These are phyloP conservation scores for Ptyas mucosa DNA, from an alignment of 2,113 vertebrate species.

Conservation along the genomic window DNA sequence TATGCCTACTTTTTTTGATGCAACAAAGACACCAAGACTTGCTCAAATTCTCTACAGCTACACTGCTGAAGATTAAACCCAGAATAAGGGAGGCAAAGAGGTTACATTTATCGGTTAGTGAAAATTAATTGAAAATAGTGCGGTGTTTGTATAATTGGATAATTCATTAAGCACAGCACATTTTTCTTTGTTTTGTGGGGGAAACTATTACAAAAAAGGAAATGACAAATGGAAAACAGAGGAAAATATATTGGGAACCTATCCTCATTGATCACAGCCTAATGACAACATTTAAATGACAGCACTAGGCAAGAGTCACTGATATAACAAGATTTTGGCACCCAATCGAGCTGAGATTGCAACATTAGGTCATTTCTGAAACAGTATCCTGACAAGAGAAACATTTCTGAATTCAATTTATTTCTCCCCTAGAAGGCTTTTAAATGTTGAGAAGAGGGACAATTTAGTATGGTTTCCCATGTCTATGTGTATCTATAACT, in stretches of 20 bases:
- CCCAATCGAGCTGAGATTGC: conserved; percentile 34
- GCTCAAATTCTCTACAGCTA: background rate
- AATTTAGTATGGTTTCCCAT: conserved; percentile 33
- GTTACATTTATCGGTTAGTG: background rate
- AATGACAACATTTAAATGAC: conserved; percentile 53
- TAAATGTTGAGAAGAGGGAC: conserved; percentile 21
- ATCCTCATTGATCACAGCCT: conserved; percentile 38
- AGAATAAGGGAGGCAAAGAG: background rate
- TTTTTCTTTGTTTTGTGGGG: conserved; percentile 9
- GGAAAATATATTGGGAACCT: conserved; percentile 19
- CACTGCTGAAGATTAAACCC: background rate
- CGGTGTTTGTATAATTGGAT: background rate
- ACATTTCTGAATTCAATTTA: conserved; percentile 60
- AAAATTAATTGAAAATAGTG: background rate
- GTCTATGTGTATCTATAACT: background rate
- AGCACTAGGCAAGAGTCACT: conserved; percentile 35
- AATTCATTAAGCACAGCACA: background rate
- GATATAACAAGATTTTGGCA: conserved; percentile 40
- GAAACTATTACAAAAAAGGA: background rate
- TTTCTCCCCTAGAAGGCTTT: conserved; percentile 56
- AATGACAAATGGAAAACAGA: conserved; percentile 15
- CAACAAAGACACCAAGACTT: background rate
- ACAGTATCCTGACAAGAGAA: conserved; percentile 55
- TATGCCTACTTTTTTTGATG: background rate
- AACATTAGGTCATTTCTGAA: conserved; percentile 57